Conservation (phyloP, 2,888 invertebrate genomes). For the Ommatoiulus sabulosus region DNA sequence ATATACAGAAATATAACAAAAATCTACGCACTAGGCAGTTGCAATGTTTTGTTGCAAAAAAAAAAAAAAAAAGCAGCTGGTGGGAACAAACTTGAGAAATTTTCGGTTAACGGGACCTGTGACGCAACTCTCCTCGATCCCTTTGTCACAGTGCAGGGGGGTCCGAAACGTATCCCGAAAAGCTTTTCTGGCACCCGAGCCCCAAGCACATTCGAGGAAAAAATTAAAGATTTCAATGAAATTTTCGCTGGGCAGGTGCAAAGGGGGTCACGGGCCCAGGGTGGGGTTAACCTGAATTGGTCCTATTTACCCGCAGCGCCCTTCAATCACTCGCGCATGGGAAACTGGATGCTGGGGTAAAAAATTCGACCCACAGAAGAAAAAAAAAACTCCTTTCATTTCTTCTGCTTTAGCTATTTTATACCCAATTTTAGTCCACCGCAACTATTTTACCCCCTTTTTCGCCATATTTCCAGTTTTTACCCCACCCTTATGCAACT, state of each 20-base stretch:
- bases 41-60: too few species aligned
- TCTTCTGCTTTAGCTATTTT: conserved; percentile 36
- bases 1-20: too few species aligned
- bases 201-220: neutral
- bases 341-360: conserved; percentile 23
- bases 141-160: neutral
- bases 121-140: neutral
- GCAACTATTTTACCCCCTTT: conserved; percentile 38
- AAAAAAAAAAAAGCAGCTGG: too few species aligned
- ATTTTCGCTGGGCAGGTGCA: conserved; percentile 14
- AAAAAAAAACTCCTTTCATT: conserved; percentile 16
- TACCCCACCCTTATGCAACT: conserved; percentile 43
- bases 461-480: conserved; percentile 21
- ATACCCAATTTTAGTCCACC: conserved; percentile 24
- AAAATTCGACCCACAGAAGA: neutral
- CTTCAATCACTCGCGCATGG: conserved; percentile 14
- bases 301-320: conserved; percentile 7
- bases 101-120: neutral
- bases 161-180: neutral
- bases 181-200: neutral
- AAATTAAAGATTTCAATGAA: conserved; percentile 27
- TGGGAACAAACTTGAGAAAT: neutral
- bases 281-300: conserved; percentile 36
- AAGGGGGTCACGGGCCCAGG: neutral
- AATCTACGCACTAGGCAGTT: too few species aligned